phyloP scores from a whole-genome alignment of 2,797 vertebrate genomes.

The Anniella stebbinsi region DNA sequence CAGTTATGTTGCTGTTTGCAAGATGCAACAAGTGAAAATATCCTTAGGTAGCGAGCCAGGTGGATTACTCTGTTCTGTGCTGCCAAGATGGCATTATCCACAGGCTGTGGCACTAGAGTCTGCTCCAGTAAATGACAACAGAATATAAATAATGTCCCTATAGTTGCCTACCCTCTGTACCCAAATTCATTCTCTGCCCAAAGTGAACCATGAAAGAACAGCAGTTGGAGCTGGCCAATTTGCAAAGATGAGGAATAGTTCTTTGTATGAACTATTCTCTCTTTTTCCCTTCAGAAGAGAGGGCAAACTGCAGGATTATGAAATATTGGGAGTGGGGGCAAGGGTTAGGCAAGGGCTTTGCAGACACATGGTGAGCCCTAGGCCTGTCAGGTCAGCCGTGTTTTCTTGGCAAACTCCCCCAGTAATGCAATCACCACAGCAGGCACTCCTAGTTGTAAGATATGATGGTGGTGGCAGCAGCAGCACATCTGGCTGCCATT shows the following conservation, averaged over 20 bases:
- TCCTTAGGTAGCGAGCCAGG: neutral
- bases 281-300: neutral
- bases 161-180: neutral
- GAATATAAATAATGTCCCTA: neutral
- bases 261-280: neutral
- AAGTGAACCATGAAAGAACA: neutral
- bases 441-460: neutral
- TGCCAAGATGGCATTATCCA: neutral
- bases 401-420: neutral
- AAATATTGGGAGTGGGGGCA: neutral
- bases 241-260: neutral
- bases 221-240: neutral
- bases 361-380: neutral
- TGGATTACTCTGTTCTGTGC: neutral
- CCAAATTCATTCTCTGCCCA: neutral
- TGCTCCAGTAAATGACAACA: neutral
- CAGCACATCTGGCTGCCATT: constrained; percentile 37
- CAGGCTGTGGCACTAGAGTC: neutral
- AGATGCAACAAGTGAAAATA: neutral
- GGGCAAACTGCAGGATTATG: neutral
- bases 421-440: neutral
- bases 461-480: neutral
- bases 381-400: neutral
- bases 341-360: neutral
- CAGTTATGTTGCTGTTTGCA: neutral